Evolutionary conservation across 1,140 invertebrate species (phyloP).

Genomic region (Cyclina sinensis): DNA sequence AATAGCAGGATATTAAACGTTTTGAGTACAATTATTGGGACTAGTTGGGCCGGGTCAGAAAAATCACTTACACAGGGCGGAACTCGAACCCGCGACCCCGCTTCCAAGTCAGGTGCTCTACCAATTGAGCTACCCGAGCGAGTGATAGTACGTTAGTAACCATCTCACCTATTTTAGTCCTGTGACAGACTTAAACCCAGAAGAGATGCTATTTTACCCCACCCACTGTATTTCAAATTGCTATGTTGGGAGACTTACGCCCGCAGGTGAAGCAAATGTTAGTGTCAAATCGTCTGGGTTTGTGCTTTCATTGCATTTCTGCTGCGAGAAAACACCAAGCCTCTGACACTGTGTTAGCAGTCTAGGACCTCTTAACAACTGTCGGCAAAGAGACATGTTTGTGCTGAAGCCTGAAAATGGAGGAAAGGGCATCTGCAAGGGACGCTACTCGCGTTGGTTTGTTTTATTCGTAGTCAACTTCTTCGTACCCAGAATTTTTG

Average conservation of each 20-base stretch:
- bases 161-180: no score
- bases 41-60: not conserved
- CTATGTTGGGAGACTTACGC: conserved; percentile 71
- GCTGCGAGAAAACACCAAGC: conserved; percentile 48
- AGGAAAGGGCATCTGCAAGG: conserved; percentile 64
- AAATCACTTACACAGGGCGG: no score
- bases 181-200: no score
- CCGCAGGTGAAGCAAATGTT: conserved; percentile 79
- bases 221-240: not conserved
- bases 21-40: no score
- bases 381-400: conserved; percentile 75
- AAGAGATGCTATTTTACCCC: conserved; percentile 42
- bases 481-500: not conserved
- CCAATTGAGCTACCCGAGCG: no score
- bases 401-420: conserved; percentile 49
- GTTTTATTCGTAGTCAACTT: not conserved
- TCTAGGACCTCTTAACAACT: conserved; percentile 64
- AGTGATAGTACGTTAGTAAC: no score
- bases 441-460: conserved; percentile 64
- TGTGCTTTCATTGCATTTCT: conserved; percentile 71
- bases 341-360: conserved; percentile 73
- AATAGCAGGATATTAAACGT: no score
- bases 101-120: no score
- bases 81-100: no score
- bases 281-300: conserved; percentile 70